Conservation (phyloP, 2,888 invertebrate genomes). For the Tridacna gigas region DNA sequence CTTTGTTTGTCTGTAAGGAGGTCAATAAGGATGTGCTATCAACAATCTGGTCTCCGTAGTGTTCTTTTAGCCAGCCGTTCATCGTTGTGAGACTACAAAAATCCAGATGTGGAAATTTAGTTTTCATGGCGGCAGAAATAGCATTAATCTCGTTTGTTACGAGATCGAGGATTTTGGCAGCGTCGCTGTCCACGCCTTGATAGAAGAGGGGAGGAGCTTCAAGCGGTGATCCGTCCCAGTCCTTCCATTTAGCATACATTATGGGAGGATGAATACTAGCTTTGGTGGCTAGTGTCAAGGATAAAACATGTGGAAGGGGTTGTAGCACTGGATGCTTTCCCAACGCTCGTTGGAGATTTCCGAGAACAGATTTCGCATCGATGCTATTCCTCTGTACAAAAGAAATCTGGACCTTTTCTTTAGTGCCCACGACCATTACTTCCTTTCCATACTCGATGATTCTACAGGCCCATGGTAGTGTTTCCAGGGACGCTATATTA, state of each 20-base stretch:
- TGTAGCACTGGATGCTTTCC: conserved; percentile 62
- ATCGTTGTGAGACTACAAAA: conserved; percentile 56
- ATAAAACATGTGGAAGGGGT: conserved; percentile 59
- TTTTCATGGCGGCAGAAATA: conserved; percentile 56
- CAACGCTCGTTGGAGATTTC: conserved; percentile 59
- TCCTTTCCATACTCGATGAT: conserved; percentile 66
- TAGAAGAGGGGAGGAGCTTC: conserved; percentile 70
- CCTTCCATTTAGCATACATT: conserved; percentile 72
- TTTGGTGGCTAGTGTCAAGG: conserved; percentile 66
- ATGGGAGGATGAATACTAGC: conserved; percentile 73
- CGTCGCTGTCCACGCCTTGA: conserved; percentile 67
- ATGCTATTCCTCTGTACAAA: conserved; percentile 36
- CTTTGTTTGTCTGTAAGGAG: conserved; percentile 63
- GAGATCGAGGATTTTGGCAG: conserved; percentile 56
- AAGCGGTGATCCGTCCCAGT: conserved; percentile 69
- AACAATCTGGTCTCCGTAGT: conserved; percentile 62
- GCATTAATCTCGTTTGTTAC: conserved; percentile 66
- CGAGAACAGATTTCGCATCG: background rate
- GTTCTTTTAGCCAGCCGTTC: conserved; percentile 62
- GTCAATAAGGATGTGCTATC: conserved; percentile 55
- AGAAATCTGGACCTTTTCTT: conserved; percentile 61
- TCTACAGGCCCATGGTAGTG: conserved; percentile 74
- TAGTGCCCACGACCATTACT: conserved; percentile 66
- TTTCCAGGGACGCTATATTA: conserved; percentile 62
- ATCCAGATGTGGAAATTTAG: conserved; percentile 53